A percentile compares a stretch with the other conserved stretches of the same genome.
phyloP scores from a whole-genome alignment of 2,797 vertebrate genomes.

The Morus bassanus region DNA sequence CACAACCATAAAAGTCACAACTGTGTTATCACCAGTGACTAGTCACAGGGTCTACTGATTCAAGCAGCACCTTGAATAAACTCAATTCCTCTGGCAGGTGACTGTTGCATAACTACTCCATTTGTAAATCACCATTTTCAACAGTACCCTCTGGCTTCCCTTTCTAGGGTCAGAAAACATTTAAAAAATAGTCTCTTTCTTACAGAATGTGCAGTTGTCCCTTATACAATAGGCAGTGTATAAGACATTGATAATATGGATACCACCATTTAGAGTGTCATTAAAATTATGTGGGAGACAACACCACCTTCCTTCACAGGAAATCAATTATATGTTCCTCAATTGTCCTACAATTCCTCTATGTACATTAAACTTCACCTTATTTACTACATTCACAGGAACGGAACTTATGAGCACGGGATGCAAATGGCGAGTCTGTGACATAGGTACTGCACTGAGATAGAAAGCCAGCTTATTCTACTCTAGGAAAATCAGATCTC shows the following conservation, averaged over 20 bases:
- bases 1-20: not conserved
- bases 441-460: not conserved
- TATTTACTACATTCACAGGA: not conserved
- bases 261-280: not conserved
- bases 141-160: not conserved
- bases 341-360: not conserved
- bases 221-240: not conserved
- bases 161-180: not conserved
- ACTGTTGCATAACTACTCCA: not conserved
- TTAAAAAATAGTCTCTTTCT: not conserved
- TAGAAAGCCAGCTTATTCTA: not conserved
- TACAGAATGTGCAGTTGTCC: not conserved
- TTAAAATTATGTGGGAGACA: not conserved
- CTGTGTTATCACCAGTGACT: not conserved
- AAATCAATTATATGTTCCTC: not conserved
- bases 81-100: not conserved
- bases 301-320: not conserved
- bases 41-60: not conserved
- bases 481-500: not conserved
- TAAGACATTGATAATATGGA: not conserved
- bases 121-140: not conserved
- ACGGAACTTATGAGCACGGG: not conserved
- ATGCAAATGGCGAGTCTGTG: not conserved
- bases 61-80: not conserved
- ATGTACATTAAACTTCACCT: not conserved